Evolutionary conservation across 2,113 vertebrate genomes (phyloP).

Genomic region (Haemorhous mexicanus): DNA sequence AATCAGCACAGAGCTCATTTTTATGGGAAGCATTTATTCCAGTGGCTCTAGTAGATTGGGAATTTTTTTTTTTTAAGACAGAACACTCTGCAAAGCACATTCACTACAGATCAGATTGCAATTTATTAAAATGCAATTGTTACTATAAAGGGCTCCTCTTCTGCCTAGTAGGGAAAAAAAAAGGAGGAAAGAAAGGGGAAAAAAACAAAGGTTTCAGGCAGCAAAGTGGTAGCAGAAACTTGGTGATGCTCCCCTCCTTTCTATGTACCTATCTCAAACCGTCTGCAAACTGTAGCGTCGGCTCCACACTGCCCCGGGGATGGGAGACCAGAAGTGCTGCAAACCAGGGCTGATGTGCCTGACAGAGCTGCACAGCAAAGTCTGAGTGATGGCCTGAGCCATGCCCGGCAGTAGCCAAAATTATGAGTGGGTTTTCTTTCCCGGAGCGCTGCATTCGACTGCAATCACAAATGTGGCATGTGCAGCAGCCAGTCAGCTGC

Average conservation of each 20-base stretch:
- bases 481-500: constrained; percentile 31
- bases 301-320: background rate
- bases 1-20: background rate
- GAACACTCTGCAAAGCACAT: background rate
- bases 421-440: background rate
- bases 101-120: background rate
- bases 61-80: background rate
- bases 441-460: background rate
- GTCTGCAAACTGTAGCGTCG: rapidly evolving
- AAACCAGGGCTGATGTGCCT: constrained; percentile 42
- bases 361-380: constrained; percentile 13
- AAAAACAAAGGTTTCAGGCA: background rate
- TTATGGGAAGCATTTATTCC: background rate
- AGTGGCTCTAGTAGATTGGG: background rate
- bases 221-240: background rate
- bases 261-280: background rate
- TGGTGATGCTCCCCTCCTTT: background rate
- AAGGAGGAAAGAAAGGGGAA: rapidly evolving
- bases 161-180: rapidly evolving
- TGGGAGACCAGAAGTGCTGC: constrained; percentile 23
- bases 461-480: background rate
- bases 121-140: background rate
- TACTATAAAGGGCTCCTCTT: background rate
- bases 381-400: constrained; percentile 14
- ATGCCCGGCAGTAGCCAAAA: constrained; percentile 34